phyloP scores from a whole-genome alignment of 37 sponge, comb jelly and placozoan species.

The Crambe crambe region DNA sequence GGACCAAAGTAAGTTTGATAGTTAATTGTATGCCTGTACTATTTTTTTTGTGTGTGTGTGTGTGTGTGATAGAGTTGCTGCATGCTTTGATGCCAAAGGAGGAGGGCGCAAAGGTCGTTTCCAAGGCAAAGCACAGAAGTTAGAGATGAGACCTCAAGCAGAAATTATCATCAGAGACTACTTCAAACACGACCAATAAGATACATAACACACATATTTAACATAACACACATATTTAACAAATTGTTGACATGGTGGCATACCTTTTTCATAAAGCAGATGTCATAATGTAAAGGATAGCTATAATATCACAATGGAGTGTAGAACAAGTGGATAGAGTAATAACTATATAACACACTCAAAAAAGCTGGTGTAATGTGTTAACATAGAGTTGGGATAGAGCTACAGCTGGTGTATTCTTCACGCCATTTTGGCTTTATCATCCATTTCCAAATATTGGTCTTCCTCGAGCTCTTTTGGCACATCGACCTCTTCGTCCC shows the following conservation, averaged over 20 bases:
- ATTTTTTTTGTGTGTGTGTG: not conserved
- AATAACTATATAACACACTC: no score
- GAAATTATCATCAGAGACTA: conserved; percentile 42
- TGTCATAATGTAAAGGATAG: no score
- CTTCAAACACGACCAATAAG: not conserved
- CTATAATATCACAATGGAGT: no score
- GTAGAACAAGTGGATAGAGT: no score
- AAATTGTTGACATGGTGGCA: not conserved
- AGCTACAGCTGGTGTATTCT: no score
- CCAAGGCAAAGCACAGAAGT: conserved; percentile 86
- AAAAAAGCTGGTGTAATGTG: no score
- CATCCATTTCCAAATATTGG: no score
- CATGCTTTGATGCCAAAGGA: conserved; percentile 87
- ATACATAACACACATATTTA: not conserved
- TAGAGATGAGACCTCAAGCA: conserved; percentile 58
- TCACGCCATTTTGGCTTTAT: no score
- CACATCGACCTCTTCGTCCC: no score
- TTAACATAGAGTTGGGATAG: no score
- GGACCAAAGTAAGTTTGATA: conserved; percentile 82
- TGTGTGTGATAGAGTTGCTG: conserved; percentile 64
- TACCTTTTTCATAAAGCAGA: no score
- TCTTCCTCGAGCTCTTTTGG: no score
- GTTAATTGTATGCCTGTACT: conserved; percentile 2
- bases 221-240: not conserved
- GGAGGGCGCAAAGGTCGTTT: conserved; percentile 91